Percentiles rank a stretch among this genome's conserved stretches.
Conservation (phyloP, 2,888 invertebrate species). For the Hirtodrosophila trivittata region DNA sequence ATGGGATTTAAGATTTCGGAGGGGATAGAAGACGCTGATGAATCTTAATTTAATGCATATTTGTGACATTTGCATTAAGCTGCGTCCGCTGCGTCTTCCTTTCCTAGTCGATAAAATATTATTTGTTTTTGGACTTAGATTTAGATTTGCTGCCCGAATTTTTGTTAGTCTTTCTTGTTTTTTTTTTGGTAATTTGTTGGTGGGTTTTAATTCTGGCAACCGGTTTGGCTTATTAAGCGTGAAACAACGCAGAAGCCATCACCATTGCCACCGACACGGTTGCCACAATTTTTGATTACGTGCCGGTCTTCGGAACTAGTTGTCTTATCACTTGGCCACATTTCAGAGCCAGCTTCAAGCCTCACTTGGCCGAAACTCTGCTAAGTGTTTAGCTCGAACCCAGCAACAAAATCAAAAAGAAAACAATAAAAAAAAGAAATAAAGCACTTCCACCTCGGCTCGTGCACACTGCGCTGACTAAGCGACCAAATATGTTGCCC, state of each 20-base stretch:
- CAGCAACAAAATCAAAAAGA: neutral
- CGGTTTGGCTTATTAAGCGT: slow-evolving; percentile 50
- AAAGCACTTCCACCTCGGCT: neutral
- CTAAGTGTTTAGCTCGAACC: neutral
- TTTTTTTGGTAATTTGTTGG: neutral
- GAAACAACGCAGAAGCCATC: slow-evolving; percentile 27
- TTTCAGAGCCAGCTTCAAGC: slow-evolving; percentile 30
- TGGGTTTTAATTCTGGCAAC: slow-evolving; percentile 27
- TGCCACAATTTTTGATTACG: slow-evolving; percentile 54
- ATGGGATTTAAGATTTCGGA: too few relatives aligned
- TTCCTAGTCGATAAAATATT: slow-evolving; percentile 3
- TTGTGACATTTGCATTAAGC: slow-evolving; percentile 68
- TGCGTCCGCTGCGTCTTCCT: slow-evolving; percentile 7
- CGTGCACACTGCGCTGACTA: slow-evolving; percentile 36
- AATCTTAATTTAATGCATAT: slow-evolving; percentile 70
- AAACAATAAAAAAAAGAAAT: too few relatives aligned
- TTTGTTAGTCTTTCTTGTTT: neutral
- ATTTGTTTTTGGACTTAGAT: slow-evolving; percentile 4
- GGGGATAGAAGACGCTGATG: slow-evolving; percentile 35
- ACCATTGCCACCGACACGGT: slow-evolving; percentile 24
- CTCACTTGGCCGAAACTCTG: neutral
- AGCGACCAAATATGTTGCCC: slow-evolving; percentile 39
- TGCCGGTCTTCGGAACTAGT: slow-evolving; percentile 50
- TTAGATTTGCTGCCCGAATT: slow-evolving; percentile 18
- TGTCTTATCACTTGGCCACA: slow-evolving; percentile 56